Evolutionary conservation across 2,113 vertebrate species (phyloP).

Genomic region (Trogon melanurus): DNA sequence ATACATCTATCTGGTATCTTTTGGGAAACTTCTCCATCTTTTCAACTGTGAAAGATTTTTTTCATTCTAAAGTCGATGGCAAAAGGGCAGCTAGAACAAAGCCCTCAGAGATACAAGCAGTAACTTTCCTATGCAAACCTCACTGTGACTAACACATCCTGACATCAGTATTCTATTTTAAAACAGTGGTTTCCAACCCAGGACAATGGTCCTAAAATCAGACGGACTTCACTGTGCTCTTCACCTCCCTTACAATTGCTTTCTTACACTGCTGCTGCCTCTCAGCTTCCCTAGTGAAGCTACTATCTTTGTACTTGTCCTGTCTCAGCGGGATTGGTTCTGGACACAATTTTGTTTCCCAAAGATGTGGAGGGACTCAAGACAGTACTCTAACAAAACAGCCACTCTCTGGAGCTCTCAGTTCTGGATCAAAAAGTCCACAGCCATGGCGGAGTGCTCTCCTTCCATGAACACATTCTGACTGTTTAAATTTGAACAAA

Average conservation of each 20-base stretch:
- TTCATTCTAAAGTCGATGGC: neutral
- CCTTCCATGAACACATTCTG: neutral
- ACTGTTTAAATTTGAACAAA: neutral
- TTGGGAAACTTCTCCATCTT: conserved; percentile 28
- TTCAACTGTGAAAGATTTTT: neutral
- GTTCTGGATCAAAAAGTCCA: neutral
- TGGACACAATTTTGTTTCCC: neutral
- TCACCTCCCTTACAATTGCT: neutral
- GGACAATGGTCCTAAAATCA: neutral
- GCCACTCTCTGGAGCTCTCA: rapidly evolving
- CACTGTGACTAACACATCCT: neutral
- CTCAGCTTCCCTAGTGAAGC: neutral
- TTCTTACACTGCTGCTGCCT: neutral
- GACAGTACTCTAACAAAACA: neutral
- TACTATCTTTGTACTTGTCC: neutral
- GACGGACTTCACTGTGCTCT: neutral
- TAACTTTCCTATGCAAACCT: neutral
- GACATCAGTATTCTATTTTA: neutral
- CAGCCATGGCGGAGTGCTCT: neutral
- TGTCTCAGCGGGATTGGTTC: rapidly evolving
- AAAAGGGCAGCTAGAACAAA: neutral
- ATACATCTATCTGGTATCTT: conserved; percentile 13
- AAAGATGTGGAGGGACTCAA: neutral
- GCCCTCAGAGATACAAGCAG: neutral
- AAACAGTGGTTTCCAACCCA: neutral